Conservation (phyloP, 2,888 invertebrate species). For the Tortrix viridana region DNA sequence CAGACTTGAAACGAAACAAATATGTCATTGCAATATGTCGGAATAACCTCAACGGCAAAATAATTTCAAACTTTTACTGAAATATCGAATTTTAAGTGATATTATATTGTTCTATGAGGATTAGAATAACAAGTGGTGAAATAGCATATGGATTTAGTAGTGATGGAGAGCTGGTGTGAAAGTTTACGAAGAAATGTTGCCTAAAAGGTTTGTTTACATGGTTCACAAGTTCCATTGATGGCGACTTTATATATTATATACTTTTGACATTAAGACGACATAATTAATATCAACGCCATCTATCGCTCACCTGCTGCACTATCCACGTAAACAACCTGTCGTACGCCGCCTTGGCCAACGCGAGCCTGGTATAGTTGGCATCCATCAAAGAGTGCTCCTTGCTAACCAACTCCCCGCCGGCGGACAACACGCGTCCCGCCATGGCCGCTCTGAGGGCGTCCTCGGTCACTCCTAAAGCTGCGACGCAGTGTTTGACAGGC, state of each 20-base stretch:
- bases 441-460: conserved; percentile 89
- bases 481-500: conserved; percentile 71
- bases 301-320: conserved; percentile 84
- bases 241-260: background rate
- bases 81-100: too few relatives aligned
- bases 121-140: too few relatives aligned
- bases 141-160: too few relatives aligned
- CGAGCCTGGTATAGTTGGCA: conserved; percentile 95
- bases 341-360: conserved; percentile 97
- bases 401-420: conserved; percentile 88
- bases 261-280: background rate
- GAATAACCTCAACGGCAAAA: too few relatives aligned
- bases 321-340: conserved; percentile 98
- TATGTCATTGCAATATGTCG: too few relatives aligned
- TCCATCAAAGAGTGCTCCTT: conserved; percentile 94
- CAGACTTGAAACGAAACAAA: too few relatives aligned
- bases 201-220: too few relatives aligned
- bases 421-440: conserved; percentile 95
- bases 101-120: too few relatives aligned
- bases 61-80: too few relatives aligned
- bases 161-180: too few relatives aligned
- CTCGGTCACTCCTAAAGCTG: conserved; percentile 85
- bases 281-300: background rate
- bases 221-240: too few relatives aligned
- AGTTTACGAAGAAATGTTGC: too few relatives aligned